phyloP scores from a whole-genome alignment of 1,140 invertebrate genomes.

The Colletes gigas region DNA sequence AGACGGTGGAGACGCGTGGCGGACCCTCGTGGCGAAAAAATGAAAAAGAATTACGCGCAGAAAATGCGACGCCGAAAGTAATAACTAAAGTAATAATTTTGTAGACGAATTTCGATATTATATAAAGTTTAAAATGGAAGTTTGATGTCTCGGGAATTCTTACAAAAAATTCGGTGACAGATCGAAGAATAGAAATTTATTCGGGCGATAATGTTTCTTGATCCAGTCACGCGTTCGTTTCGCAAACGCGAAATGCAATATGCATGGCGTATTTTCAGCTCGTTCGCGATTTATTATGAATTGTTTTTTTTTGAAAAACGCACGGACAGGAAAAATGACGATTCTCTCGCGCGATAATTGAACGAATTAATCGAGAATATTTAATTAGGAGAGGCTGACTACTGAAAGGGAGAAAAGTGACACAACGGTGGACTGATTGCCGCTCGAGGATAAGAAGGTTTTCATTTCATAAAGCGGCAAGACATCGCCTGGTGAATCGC shows the following conservation, averaged over 20 bases:
- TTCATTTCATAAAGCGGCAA: slow-evolving; percentile 57
- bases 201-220: neutral
- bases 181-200: slow-evolving; percentile 1
- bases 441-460: slow-evolving; percentile 36
- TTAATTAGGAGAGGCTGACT: slow-evolving; percentile 51
- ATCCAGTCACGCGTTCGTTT: slow-evolving; percentile 7
- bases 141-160: too few relatives aligned
- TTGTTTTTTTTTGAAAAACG: neutral
- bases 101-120: neutral
- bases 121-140: too few relatives aligned
- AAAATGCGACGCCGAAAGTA: too few relatives aligned
- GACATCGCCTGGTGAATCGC: slow-evolving; percentile 46
- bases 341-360: slow-evolving; percentile 33
- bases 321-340: neutral
- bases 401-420: slow-evolving; percentile 30
- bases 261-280: neutral
- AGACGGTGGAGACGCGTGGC: too few relatives aligned
- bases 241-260: slow-evolving; percentile 1
- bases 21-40: too few relatives aligned
- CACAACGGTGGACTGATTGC: slow-evolving; percentile 34
- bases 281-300: slow-evolving; percentile 26
- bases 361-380: slow-evolving; percentile 55
- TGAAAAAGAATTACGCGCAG: too few relatives aligned
- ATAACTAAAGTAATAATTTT: neutral
- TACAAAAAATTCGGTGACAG: too few relatives aligned